Evolutionary conservation across 2,888 invertebrate species (phyloP).

Genomic region (Andrena dorsata): DNA sequence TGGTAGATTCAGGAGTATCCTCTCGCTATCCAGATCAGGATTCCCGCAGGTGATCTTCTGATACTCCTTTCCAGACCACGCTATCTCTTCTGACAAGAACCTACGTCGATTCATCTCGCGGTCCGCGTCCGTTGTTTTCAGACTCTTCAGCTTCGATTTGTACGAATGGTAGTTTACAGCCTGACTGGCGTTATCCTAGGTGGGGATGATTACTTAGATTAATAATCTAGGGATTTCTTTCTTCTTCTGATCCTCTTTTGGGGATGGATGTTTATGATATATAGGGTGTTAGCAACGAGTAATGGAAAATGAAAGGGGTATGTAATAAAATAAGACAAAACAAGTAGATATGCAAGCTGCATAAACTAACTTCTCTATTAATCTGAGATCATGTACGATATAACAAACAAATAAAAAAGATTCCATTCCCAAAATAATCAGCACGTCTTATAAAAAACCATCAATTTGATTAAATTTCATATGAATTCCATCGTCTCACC

Average conservation of each 20-base stretch:
- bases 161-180: conserved; percentile 59
- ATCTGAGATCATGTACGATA: too few relatives aligned
- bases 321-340: too few relatives aligned
- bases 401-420: too few relatives aligned
- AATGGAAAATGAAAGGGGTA: too few relatives aligned
- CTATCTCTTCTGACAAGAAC: conserved; percentile 61
- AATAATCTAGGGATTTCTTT: background rate
- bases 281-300: too few relatives aligned
- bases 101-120: conserved; percentile 61
- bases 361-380: too few relatives aligned
- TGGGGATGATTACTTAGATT: background rate
- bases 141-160: conserved; percentile 67
- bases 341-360: too few relatives aligned
- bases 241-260: background rate
- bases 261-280: background rate
- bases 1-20: conserved; percentile 84
- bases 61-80: conserved; percentile 63
- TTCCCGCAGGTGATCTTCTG: conserved; percentile 71
- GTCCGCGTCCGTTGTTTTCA: conserved; percentile 71
- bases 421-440: background rate
- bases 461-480: background rate
- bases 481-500: conserved; percentile 13
- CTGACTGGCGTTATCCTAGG: conserved; percentile 40
- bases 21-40: conserved; percentile 84
- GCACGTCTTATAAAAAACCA: background rate